Percentiles rank a stretch among this genome's conserved stretches.
These are phyloP conservation scores for Peromyscus polionotus DNA, from an alignment of 2,113 vertebrate species.

Conservation along the genomic window DNA sequence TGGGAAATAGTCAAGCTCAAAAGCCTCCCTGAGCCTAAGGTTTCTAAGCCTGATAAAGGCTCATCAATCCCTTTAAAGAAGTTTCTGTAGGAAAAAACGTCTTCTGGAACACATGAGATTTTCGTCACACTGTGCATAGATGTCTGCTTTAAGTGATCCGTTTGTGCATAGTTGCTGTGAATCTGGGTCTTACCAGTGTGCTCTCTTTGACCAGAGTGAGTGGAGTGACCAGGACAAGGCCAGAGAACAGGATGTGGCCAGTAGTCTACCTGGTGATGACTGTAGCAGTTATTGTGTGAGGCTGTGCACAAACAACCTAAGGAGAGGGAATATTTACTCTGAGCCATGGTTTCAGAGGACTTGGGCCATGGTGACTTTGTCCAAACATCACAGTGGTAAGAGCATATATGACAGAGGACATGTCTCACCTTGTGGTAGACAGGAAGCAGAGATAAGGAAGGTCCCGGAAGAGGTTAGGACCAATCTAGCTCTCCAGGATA, in stretches of 20 bases:
- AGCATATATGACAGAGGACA: not conserved
- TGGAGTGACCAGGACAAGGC: not conserved
- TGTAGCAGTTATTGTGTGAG: not conserved
- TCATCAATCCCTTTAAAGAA: not conserved
- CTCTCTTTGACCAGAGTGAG: not conserved
- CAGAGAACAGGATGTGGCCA: not conserved
- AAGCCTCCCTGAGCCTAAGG: constrained; percentile 31
- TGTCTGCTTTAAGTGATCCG: not conserved
- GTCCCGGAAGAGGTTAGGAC: not conserved
- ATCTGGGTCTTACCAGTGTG: not conserved
- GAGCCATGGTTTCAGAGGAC: not conserved
- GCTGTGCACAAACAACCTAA: no score
- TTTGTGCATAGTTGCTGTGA: not conserved
- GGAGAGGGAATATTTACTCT: not conserved
- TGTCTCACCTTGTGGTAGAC: not conserved
- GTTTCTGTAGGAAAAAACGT: not conserved
- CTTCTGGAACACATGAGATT: not conserved
- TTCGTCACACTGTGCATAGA: not conserved
- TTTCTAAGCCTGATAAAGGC: not conserved
- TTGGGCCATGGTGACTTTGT: not conserved
- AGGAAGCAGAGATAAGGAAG: not conserved
- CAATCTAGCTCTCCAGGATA: not conserved
- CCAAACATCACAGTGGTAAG: not conserved
- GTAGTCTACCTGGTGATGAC: not conserved
- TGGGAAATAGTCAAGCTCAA: not conserved